These are phyloP conservation scores for Stictocephala bisonia DNA, from an alignment of 2,888 invertebrate species.

Conservation along the genomic window DNA sequence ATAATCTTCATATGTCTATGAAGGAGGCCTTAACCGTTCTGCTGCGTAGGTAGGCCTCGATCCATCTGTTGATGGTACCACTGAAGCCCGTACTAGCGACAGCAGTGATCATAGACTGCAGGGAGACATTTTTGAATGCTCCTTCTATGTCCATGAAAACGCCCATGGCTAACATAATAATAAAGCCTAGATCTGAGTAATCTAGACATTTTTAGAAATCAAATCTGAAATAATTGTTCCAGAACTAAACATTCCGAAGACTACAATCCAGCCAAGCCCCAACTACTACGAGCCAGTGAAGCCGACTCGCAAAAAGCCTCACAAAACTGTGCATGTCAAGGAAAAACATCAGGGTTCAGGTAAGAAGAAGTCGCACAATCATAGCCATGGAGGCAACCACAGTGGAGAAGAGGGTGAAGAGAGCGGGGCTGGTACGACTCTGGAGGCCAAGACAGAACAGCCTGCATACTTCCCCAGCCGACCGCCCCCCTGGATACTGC, in stretches of 20 bases:
- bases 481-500: slow-evolving; percentile 50
- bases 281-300: slow-evolving; percentile 49
- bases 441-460: slow-evolving; percentile 31
- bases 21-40: no score
- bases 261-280: slow-evolving; percentile 52
- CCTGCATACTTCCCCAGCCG: slow-evolving; percentile 42
- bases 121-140: no score
- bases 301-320: slow-evolving; percentile 42
- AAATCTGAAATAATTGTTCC: no score
- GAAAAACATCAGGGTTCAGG: slow-evolving; percentile 43
- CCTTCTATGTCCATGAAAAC: no score
- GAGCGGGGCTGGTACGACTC: slow-evolving; percentile 28
- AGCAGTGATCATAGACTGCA: no score
- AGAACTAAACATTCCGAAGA: slow-evolving; percentile 56
- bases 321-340: slow-evolving; percentile 27
- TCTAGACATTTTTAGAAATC: no score
- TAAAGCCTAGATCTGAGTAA: no score
- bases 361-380: slow-evolving; percentile 50
- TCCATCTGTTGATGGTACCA: no score
- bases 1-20: no score
- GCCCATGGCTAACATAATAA: no score
- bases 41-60: no score
- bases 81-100: no score
- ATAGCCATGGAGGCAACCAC: slow-evolving; percentile 44
- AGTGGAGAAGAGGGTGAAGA: slow-evolving; percentile 18